Percentiles rank a stretch among this genome's conserved stretches.
Conservation (phyloP, 2,888 invertebrate genomes). For the Orthonychiurus folsomi region DNA sequence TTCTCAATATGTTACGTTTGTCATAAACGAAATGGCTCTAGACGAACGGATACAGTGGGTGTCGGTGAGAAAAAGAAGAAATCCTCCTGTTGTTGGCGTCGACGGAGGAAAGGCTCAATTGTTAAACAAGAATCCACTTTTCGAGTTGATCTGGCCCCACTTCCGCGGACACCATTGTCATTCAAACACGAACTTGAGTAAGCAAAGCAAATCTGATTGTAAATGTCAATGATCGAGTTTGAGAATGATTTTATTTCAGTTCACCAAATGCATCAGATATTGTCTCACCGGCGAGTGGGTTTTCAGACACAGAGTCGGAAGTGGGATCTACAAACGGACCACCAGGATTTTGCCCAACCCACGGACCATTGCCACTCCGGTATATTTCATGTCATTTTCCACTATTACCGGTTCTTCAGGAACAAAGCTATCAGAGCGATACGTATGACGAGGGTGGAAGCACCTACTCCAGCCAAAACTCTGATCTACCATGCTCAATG, state of each 20-base stretch:
- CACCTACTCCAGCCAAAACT: constrained; percentile 30
- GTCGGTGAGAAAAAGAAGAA: neutral
- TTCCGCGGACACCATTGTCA: constrained; percentile 27
- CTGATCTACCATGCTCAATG: constrained; percentile 11
- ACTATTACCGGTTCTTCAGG: constrained; percentile 36
- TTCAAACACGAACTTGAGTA: constrained; percentile 32
- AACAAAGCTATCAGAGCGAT: constrained; percentile 26
- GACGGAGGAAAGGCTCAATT: constrained; percentile 8
- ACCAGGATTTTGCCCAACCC: constrained; percentile 31
- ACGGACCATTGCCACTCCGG: constrained; percentile 30
- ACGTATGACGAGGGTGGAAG: constrained; percentile 31
- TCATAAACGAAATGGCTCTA: constrained; percentile 11
- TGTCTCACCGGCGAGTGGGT: constrained; percentile 33
- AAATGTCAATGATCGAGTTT: neutral
- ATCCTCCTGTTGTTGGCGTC: neutral
- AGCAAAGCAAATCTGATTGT: constrained; percentile 10
- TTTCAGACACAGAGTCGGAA: constrained; percentile 34
- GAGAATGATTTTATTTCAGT: constrained; percentile 14
- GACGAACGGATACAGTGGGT: constrained; percentile 2
- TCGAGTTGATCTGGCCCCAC: constrained; percentile 18
- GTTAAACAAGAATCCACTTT: neutral
- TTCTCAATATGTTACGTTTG: constrained; percentile 25
- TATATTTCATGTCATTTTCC: constrained; percentile 29
- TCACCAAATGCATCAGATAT: constrained; percentile 34
- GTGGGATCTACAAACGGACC: constrained; percentile 9